Conservation (phyloP, 2,113 vertebrate genomes). For the Osmerus eperlanus region DNA sequence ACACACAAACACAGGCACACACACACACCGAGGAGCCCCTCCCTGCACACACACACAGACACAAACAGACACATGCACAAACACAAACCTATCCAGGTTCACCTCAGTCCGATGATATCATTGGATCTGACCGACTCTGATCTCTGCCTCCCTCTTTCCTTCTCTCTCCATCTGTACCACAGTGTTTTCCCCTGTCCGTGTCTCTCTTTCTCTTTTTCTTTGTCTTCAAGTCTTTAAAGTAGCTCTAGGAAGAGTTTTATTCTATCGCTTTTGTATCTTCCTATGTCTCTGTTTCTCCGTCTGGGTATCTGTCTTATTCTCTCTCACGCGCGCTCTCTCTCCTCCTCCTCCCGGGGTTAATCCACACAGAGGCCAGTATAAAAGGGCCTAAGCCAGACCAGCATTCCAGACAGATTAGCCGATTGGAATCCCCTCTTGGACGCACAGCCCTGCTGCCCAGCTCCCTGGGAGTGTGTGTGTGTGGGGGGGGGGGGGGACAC, state of each 20-base stretch:
- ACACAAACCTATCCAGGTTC: too few relatives aligned
- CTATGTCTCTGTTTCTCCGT: neutral
- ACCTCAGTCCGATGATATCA: too few relatives aligned
- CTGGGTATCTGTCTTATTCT: conserved; percentile 10
- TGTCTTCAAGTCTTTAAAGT: neutral
- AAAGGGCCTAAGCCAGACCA: conserved; percentile 43
- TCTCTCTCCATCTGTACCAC: neutral
- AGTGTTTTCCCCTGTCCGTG: neutral
- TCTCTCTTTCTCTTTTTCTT: conserved; percentile 1
- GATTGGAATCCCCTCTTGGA: conserved; percentile 44
- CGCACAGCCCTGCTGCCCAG: conserved; percentile 15
- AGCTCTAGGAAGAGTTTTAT: neutral
- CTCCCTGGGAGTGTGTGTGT: conserved; percentile 4
- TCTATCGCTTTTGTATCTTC: neutral
- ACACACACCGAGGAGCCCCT: too few relatives aligned
- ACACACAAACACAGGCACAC: too few relatives aligned
- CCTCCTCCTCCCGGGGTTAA: conserved; percentile 1
- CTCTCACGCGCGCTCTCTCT: neutral
- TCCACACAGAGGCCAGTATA: conserved; percentile 13
- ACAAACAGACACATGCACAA: too few relatives aligned
- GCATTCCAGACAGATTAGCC: conserved; percentile 71
- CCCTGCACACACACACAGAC: too few relatives aligned
- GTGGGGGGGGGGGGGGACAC: neutral
- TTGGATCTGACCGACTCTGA: too few relatives aligned
- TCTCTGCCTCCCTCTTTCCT: neutral